Evolutionary conservation across 2,797 vertebrate genomes (phyloP).

Genomic region (Pseudochaenichthys georgianus): DNA sequence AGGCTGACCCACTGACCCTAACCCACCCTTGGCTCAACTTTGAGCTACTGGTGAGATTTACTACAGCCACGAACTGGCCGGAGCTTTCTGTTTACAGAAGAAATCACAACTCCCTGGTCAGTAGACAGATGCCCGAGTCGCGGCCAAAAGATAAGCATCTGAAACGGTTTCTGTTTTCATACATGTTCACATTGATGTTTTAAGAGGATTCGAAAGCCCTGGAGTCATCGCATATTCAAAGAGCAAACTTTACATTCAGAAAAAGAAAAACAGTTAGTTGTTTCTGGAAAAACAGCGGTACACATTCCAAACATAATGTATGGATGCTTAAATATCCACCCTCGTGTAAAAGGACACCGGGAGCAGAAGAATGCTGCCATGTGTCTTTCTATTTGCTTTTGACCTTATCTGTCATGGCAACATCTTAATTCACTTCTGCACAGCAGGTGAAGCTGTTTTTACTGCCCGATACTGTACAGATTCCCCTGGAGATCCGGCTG

Average conservation of each 20-base stretch:
- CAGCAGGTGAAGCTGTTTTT: constrained; percentile 55
- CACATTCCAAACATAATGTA: constrained; percentile 29
- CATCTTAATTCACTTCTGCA: constrained; percentile 56
- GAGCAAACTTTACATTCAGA: constrained; percentile 2
- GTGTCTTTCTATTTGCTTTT: constrained; percentile 52
- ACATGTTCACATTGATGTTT: constrained; percentile 19
- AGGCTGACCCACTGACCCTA: constrained; percentile 58
- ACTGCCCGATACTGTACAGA: constrained; percentile 15
- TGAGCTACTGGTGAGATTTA: constrained; percentile 53
- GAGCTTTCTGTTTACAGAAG: constrained; percentile 23
- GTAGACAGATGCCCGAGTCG: constrained; percentile 6
- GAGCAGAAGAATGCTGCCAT: constrained; percentile 32
- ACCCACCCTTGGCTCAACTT: constrained; percentile 31
- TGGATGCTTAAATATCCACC: constrained; percentile 28
- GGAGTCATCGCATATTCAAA: neutral
- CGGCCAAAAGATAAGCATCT: constrained; percentile 15
- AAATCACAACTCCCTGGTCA: constrained; percentile 27
- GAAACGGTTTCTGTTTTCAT: neutral
- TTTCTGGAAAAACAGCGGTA: constrained; percentile 21
- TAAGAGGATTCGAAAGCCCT: neutral
- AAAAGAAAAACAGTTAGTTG: neutral
- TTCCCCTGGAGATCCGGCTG: neutral
- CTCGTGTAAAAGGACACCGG: constrained; percentile 23
- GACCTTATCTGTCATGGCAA: constrained; percentile 53
- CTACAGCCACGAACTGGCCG: constrained; percentile 30